Evolutionary conservation across 2,888 invertebrate species (phyloP), one percentile per base, ranked within the genome.

Genomic region (Nephrotoma flavescens): DNA sequence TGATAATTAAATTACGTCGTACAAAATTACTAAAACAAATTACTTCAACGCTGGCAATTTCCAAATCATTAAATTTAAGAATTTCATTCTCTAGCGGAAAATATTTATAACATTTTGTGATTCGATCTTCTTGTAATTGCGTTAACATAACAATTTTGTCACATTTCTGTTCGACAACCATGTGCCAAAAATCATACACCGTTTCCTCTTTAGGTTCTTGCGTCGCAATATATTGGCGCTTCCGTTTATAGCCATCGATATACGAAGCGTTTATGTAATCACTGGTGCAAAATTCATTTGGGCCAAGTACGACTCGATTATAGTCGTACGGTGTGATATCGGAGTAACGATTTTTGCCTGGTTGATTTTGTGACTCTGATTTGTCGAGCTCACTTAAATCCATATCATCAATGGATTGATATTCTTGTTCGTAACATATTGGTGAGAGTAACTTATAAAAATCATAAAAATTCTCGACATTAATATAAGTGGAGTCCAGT

Each of bases 181-280:
- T 95, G 88, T 94, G 93, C 96, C 96, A 96, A 90, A 96, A 96
- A 90, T 96, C 95, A 88, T 93, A 93, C 15, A 93, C 92, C 2
- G 95, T 95, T 87, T 93, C 93, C 52, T 93, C 93, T 87, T 95
- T 93, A 0, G 96, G 96, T 0, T 95, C 96, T 91, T 96, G 96
- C 15, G 95, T 94, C 6, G 96, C 96, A 87, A 96, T 95, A 89
- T 95, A 96, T 89, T 95, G 95, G 87, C 94, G 92, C 83, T 93
- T 92, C 3, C 93, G 93, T 1, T 93, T 92, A 88, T 93, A 94
- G 12, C 96, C 96, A 89, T 94, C 94, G 87, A 96, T 94, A 89
- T 94, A 95, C 1, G 95, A 95, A 4, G 96, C 96, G 90, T 96
- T 96, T 87, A 96, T 95, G 89, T 95, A 96, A 91, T 95, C 95